Conservation (phyloP, 2,113 vertebrate species). For the Ictidomys tridecemlineatus region DNA sequence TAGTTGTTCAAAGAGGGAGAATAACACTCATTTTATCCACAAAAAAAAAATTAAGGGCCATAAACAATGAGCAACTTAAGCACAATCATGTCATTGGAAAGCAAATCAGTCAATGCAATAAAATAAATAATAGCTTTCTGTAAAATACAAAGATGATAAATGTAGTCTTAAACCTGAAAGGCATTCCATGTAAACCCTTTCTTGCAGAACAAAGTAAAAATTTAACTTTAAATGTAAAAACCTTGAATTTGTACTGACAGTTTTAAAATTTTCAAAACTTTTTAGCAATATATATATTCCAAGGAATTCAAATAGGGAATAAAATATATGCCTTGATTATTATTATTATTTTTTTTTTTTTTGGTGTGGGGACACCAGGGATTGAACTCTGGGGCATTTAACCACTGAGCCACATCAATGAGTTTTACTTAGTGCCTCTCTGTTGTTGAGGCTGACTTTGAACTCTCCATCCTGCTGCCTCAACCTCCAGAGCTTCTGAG, state of each 20-base stretch:
- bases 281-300: neutral
- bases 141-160: neutral
- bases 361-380: no score
- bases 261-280: neutral
- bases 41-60: neutral
- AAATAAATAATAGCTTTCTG: neutral
- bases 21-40: neutral
- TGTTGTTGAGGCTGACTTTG: no score
- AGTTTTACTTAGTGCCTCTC: no score
- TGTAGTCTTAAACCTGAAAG: neutral
- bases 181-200: neutral
- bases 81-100: neutral
- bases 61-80: neutral
- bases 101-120: neutral
- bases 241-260: neutral
- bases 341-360: no score
- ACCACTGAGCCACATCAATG: no score
- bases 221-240: neutral
- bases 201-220: neutral
- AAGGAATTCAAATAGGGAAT: neutral
- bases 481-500: no score
- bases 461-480: no score
- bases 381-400: no score
- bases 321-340: neutral
- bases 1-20: neutral